Conservation (phyloP, 2,113 vertebrate genomes). For the Semicossyphus pulcher region DNA sequence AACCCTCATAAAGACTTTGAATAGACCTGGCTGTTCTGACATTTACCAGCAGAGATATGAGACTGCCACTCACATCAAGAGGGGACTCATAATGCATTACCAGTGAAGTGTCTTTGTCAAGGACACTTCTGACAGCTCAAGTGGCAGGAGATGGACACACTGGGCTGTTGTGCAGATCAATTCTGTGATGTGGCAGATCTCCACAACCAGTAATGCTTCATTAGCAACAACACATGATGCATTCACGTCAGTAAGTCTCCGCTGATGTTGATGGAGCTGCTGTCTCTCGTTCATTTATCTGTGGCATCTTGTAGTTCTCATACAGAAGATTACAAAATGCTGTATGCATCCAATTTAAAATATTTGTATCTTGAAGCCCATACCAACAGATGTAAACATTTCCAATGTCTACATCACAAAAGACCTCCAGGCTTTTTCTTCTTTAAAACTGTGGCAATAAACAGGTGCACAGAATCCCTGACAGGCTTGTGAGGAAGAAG, state of each 20-base stretch:
- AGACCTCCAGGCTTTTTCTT: no score
- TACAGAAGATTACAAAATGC: no score
- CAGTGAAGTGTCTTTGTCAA: not conserved
- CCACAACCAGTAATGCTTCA: no score
- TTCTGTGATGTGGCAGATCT: not conserved
- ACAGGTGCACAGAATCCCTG: not conserved
- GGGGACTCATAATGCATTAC: not conserved
- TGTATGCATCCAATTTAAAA: no score
- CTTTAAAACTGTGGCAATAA: not conserved
- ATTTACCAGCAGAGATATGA: not conserved
- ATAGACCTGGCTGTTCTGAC: not conserved
- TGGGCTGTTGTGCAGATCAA: not conserved
- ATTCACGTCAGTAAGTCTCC: not conserved
- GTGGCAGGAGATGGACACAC: not conserved
- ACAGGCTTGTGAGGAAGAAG: conserved; percentile 4
- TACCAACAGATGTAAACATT: not conserved
- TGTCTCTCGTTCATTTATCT: not conserved
- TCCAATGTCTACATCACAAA: no score
- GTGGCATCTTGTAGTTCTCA: no score
- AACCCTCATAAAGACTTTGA: no score
- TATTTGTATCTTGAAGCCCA: no score
- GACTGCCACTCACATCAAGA: not conserved
- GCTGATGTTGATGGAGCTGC: not conserved
- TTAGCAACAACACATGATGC: not conserved
- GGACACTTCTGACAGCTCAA: not conserved